phyloP scores from a whole-genome alignment of 1,140 invertebrate species.

The Cotesia chilonis region DNA sequence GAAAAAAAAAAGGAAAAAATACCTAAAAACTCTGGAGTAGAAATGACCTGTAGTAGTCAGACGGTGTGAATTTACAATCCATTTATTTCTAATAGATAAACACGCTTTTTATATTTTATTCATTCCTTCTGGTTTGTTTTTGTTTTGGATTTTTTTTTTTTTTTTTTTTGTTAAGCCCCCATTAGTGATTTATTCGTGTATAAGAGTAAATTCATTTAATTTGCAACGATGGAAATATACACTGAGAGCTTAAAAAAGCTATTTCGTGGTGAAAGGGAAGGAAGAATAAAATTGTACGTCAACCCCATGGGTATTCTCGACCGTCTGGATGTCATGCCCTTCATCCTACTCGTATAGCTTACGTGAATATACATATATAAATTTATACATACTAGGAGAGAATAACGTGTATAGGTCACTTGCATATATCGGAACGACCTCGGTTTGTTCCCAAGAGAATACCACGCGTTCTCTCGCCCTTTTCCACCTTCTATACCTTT shows the following conservation, averaged over 20 bases:
- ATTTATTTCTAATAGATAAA: constrained; percentile 6
- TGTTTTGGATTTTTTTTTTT: not conserved
- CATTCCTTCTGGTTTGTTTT: not conserved
- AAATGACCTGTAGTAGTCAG: constrained; percentile 17
- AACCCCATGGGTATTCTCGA: constrained; percentile 27
- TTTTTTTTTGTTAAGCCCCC: not conserved
- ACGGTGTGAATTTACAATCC: not conserved
- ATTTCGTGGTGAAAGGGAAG: constrained; percentile 26
- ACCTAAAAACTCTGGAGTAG: constrained; percentile 1
- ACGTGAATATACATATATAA: constrained; percentile 1
- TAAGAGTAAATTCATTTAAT: constrained; percentile 15
- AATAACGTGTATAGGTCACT: constrained; percentile 33
- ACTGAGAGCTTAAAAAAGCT: not conserved
- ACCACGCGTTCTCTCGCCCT: constrained; percentile 12
- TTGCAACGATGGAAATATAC: constrained; percentile 7
- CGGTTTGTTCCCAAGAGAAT: constrained; percentile 29
- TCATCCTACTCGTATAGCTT: constrained; percentile 32
- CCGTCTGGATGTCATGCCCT: constrained; percentile 36
- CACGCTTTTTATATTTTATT: not conserved
- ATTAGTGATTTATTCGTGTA: constrained; percentile 8
- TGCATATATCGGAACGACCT: constrained; percentile 35
- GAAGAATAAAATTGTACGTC: constrained; percentile 36
- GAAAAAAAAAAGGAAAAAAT: too few relatives aligned
- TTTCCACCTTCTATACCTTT: constrained; percentile 14
- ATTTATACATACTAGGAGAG: not conserved